Evolutionary conservation across 53 echinoderm and acorn worm species (phyloP), one percentile per base, ranked within the genome.

Genomic region (Holothuria scabra): DNA sequence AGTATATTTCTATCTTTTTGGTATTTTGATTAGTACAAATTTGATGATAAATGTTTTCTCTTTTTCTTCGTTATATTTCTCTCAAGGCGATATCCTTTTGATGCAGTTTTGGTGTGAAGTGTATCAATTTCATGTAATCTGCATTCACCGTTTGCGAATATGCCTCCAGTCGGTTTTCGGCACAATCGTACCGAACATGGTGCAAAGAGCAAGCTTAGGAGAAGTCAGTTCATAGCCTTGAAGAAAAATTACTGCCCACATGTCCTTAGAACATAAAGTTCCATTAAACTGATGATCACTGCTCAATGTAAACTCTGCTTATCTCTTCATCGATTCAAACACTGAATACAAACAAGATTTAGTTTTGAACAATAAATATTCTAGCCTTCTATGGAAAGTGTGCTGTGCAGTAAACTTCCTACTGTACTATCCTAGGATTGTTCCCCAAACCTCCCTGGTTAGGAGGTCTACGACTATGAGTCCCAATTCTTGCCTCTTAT

Each of bases 141-240:
- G 52, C 52, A 52, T 44, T 78, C 64, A 81, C 37, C 82, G 82
- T 63, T 81, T 81, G 23, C 82, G 37, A 35, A 81, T 81, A 49
- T 81, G 82, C 82, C 82, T 61, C 82, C 82, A 81, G 82, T 81
- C 65, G 38, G 82, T 81, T 41, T 81, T 81, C 34, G 65, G 65
- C 22, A 81, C 28, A 64, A 24, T 81, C 60, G 65, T 63, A 64
- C 82, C 82, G 35, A 61, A 61, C 82, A 81, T 81, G 62, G 82
- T 56, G 52, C 52, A 56, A 22, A 56, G 76, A 24, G 76, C 56
- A 28, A 30, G 78, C 14, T 58, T 56, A 29, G 59, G 78, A 28
- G 57, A 78, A 56, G 78, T 56, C 32, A 58, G 78, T 30, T 58
- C 28, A 25, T 57, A 58, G 26, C 56, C 56, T 31, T 29, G 33